A percentile compares a stretch with the other conserved stretches of the same genome.
Conservation (phyloP, 2,888 invertebrate genomes). For the Drosophila silvestris region DNA sequence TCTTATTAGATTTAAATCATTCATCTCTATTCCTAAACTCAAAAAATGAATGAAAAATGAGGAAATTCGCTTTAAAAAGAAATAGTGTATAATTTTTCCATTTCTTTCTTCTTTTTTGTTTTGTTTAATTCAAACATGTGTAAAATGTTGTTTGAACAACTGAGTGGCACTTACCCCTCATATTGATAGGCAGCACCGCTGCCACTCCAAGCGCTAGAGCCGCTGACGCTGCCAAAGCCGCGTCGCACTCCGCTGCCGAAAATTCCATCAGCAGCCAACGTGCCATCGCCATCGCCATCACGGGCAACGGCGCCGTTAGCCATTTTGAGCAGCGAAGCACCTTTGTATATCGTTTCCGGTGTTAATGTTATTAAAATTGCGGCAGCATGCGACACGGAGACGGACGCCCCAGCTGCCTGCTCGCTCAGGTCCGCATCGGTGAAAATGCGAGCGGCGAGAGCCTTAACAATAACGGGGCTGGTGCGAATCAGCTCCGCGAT, state of each 20-base stretch:
- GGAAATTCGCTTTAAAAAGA: background rate
- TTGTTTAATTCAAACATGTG: background rate
- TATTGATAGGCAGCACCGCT: slow-evolving; percentile 76
- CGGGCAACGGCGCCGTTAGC: slow-evolving; percentile 61
- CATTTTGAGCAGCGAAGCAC: slow-evolving; percentile 83
- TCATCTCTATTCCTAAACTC: background rate
- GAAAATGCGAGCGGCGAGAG: slow-evolving; percentile 84
- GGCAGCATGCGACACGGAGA: slow-evolving; percentile 49
- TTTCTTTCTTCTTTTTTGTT: too few relatives aligned
- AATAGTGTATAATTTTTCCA: background rate
- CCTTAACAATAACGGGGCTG: slow-evolving; percentile 85
- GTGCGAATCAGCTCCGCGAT: slow-evolving; percentile 84
- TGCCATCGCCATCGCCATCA: slow-evolving; percentile 27
- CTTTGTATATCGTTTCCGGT: slow-evolving; percentile 85
- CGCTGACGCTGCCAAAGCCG: slow-evolving; percentile 35
- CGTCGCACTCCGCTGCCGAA: slow-evolving; percentile 28
- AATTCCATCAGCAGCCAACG: slow-evolving; percentile 23
- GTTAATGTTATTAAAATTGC: slow-evolving; percentile 85
- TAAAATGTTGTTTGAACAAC: background rate
- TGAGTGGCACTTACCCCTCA: slow-evolving; percentile 77
- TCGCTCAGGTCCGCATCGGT: slow-evolving; percentile 73
- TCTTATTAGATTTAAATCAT: background rate
- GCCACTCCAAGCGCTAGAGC: slow-evolving; percentile 44
- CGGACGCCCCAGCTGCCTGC: slow-evolving; percentile 23
- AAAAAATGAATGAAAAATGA: background rate